Evolutionary conservation across 64 coral and sea anemone genomes (phyloP), one percentile per base, ranked within the genome.

Genomic region (Trachythela sp.): DNA sequence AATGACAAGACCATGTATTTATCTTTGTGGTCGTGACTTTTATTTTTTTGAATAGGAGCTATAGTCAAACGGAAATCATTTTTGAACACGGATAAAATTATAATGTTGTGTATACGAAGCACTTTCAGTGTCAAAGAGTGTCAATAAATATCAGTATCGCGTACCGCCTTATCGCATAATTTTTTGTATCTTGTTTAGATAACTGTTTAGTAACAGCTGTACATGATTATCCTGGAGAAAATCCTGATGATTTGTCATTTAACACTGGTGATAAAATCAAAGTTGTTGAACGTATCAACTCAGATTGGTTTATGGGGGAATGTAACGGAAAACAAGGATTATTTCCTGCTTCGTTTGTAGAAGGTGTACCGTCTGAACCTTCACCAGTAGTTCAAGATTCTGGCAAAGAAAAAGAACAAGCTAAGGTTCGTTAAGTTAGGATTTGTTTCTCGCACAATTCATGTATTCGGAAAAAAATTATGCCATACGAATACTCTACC

Each of bases 271-370:
- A 95, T 87, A 39, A 93, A 36, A 99, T 99, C 77, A 29, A 56
- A 39, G 41, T 99, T 26, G 40, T 52, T 33, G 88, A 95, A 85
- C 94, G 85, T 88, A 52, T 99, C 36, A 91, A 92, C 39, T 22
- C 87, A 29, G 95, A 99, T 36, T 99, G 96, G 96, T 24, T 99
- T 10, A 86, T 91, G 85, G 96, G 96, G 39, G 89, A 99, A 40
- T 31, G 93, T 29, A 40, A 86, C 91, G 96, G 93, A 54, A 85
- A 18, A 54, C 83, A 76, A 48, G 96, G 96, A 36, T 93, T 99
- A 83, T 99, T 99, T 72, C 96, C 96, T 20, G 42, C 72, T 11
- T 84, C 91, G 4, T 99, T 88, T 84, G 93, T 99, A 37, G 96
- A 99, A 72, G 87, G 92, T 32, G 31, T 26, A 72, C n/a, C 17